Evolutionary conservation across 2,113 vertebrate genomes (phyloP), one percentile per base, ranked within the genome.

Genomic region (Hyaena hyaena): DNA sequence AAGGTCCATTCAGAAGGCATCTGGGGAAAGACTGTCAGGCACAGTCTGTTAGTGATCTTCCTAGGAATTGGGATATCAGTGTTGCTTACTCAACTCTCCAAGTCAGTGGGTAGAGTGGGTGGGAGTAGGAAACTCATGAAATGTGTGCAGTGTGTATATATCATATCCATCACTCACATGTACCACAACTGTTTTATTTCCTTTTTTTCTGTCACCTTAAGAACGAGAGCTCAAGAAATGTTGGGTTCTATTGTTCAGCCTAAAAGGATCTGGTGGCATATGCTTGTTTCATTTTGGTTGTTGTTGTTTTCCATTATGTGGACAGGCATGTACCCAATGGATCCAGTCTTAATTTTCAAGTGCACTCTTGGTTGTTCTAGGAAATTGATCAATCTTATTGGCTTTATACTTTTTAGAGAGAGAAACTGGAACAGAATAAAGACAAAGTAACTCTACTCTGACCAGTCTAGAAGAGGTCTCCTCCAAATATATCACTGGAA

Each of bases 331-430:
- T 65, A 90, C 61, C 31, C 43, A 91, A 33, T 81, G 31, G 55
- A 85, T 61, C 43, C n/a, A 28, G 15, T 71, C n/a, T 85, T 79
- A 50, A 88, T 92, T 92, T 94, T 87, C 39, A 77, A 92, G 21
- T 35, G 33, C n/a, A 69, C n/a, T 83, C 26, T 79, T 92, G 58
- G 16, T 31, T 88, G n/a, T 89, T 79, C 24, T 21, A 50, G 15
- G 76, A 84, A 16, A 92, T 7, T 55, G 15, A 69, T 83, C 83
- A 95, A 61, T 77, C 63, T 28, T 82, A 77, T 53, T 77, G 45
- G 48, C 8, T 61, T 88, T 79, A 81, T n/a, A 63, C 17, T 43
- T 92, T 33, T 92, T 33, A 84, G 33, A 58, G 82, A 81, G 23
- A 86, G 28, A 68, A 95, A 71, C 50, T 53, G 31, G 17, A 45